Evolutionary conservation across 2,888 invertebrate genomes (phyloP), one percentile per base, ranked within the genome.

Genomic region (Drosophila subsilvestris): DNA sequence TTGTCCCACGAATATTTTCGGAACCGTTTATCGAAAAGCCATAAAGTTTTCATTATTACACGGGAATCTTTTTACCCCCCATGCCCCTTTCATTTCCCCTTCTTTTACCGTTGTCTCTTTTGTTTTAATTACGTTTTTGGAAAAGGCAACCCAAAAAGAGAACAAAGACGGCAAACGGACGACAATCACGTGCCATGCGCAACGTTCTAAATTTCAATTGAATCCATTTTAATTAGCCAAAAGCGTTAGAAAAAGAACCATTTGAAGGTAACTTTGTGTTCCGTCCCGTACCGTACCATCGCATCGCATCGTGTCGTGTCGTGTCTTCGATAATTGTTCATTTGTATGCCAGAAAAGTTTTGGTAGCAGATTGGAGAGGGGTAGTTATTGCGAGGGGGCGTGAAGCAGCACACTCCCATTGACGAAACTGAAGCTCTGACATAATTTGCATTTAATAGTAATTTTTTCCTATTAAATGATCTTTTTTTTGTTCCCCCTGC

Each of bases 141-240:
- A 82, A 79, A 79, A 59, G 75, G 71, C 65, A 69, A n/a, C 50
- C 43, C 58, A 61, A 51, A 65, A 63, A 25, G 45, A 65, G 73
- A 60, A 57, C 58, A 58, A 65, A 42, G 29, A 51, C 47, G n/a
- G n/a, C n/a, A n/a, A 63, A 51, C 69, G 56, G 50, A 65, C 63
- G 66, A 67, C 61, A 76, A 85, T 85, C 89, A 85, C 85, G 85
- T 85, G 83, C 85, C 87, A 63, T 63, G 89, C 77, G 66, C 86
- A 85, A 76, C 80, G 85, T 85, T 85, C 89, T 87, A 85, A 85
- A 83, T 87, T 85, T 87, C 86, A 87, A 85, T 85, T 85, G 85
- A 88, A 89, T 87, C 79, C 88, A 78, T 87, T 85, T 85, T 85
- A 85, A 85, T 85, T 85, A 83, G 84, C 84, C 82, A 55, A 76